Percentiles rank a stretch among this genome's conserved stretches.
Evolutionary conservation across 1,140 invertebrate genomes (phyloP).

Genomic region (Eueides isabella): DNA sequence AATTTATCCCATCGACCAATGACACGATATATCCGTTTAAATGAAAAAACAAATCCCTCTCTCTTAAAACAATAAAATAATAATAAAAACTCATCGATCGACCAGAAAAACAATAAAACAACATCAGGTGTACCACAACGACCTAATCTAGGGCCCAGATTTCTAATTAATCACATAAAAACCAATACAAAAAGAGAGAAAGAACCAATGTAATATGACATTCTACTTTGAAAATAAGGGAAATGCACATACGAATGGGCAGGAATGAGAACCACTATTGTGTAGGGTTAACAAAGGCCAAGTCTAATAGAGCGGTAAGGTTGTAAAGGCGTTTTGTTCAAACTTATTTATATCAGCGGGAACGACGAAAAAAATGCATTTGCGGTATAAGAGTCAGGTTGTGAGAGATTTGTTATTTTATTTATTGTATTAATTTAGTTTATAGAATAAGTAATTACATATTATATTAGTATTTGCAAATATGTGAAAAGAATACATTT

Average conservation of each 20-base stretch:
- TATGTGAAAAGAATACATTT: too few relatives aligned
- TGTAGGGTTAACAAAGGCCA: slow-evolving; percentile 19
- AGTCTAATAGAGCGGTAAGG: slow-evolving; percentile 28
- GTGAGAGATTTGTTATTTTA: background rate
- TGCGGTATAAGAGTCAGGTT: background rate
- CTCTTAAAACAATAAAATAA: background rate
- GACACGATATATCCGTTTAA: too few relatives aligned
- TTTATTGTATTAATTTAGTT: background rate
- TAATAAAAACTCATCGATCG: slow-evolving; percentile 2
- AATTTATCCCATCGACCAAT: too few relatives aligned
- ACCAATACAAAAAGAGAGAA: background rate
- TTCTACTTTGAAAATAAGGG: slow-evolving; percentile 9
- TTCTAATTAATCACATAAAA: slow-evolving; percentile 9
- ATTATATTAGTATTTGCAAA: background rate
- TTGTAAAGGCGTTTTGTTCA: slow-evolving; percentile 26
- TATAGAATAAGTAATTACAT: background rate
- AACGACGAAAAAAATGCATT: slow-evolving; percentile 16
- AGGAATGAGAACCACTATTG: slow-evolving; percentile 9
- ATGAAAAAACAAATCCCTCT: background rate
- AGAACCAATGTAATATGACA: slow-evolving; percentile 6
- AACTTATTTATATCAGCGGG: slow-evolving; percentile 28
- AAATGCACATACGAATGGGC: slow-evolving; percentile 13
- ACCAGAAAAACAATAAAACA: background rate
- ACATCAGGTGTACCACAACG: slow-evolving; percentile 9
- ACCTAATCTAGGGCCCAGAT: background rate